Conservation (phyloP, 2,113 vertebrate species). For the Chaetops frenatus region DNA sequence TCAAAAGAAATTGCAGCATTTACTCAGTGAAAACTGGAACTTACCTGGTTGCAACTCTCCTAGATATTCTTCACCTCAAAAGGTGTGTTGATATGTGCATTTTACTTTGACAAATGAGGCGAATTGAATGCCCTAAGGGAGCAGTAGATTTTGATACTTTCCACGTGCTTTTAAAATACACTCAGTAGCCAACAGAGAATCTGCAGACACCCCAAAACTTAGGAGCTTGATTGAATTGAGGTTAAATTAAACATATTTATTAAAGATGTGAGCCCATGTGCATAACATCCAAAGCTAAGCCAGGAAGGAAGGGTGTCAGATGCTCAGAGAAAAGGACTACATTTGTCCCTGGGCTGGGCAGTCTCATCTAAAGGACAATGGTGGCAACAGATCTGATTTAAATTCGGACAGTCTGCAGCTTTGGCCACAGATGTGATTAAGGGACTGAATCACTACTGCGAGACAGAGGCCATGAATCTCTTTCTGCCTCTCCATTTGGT, state of each 20-base stretch:
- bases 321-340: neutral
- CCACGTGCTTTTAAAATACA: neutral
- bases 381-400: neutral
- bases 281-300: neutral
- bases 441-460: neutral
- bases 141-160: neutral
- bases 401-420: neutral
- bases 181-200: neutral
- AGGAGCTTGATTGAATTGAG: neutral
- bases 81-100: neutral
- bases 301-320: neutral
- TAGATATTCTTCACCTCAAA: neutral
- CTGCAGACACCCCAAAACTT: neutral
- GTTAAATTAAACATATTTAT: neutral
- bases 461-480: neutral
- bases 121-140: neutral
- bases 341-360: neutral
- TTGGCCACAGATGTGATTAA: neutral
- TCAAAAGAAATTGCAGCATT: conserved; percentile 1
- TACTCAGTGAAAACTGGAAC: neutral
- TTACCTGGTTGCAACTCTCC: neutral
- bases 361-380: neutral
- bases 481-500: neutral
- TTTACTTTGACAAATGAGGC: neutral
- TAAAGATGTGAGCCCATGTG: neutral